Conservation (phyloP, 1,140 invertebrate species). For the Drosophila nikananu region DNA sequence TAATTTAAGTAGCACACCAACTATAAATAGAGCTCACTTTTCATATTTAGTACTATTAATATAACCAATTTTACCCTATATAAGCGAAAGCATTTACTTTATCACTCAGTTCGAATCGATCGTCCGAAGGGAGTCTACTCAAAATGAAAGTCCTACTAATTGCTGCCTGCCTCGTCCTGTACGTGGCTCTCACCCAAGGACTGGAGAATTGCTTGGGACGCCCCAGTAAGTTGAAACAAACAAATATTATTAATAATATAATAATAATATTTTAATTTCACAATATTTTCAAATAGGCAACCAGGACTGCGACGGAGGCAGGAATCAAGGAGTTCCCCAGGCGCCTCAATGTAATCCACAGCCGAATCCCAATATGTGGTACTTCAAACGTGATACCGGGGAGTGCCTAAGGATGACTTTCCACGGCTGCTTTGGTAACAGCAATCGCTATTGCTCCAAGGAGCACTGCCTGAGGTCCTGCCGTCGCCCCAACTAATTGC, state of each 20-base stretch:
- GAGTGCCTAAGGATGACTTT: conserved; percentile 4
- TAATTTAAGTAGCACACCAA: neutral
- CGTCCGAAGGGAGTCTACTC: neutral
- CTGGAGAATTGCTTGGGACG: neutral
- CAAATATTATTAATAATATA: too few relatives aligned
- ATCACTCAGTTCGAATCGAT: neutral
- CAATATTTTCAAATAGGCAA: neutral
- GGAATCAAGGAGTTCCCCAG: conserved; percentile 9
- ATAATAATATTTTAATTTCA: too few relatives aligned
- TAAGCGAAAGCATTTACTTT: neutral
- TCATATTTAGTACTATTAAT: neutral
- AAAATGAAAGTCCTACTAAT: conserved; percentile 11
- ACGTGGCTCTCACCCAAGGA: neutral
- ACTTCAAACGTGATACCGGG: neutral
- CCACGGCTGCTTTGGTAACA: conserved; percentile 7
- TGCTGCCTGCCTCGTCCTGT: neutral
- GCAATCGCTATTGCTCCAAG: conserved; percentile 14
- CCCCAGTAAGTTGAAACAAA: neutral
- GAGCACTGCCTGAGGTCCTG: conserved; percentile 9
- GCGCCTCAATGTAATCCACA: conserved; percentile 4
- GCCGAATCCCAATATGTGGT: conserved; percentile 10
- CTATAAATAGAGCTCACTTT: neutral
- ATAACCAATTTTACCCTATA: neutral
- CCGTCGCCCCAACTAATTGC: neutral
- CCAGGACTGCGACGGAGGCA: conserved; percentile 16